Evolutionary conservation across 2,113 vertebrate genomes (phyloP).

Genomic region (Progne subis): DNA sequence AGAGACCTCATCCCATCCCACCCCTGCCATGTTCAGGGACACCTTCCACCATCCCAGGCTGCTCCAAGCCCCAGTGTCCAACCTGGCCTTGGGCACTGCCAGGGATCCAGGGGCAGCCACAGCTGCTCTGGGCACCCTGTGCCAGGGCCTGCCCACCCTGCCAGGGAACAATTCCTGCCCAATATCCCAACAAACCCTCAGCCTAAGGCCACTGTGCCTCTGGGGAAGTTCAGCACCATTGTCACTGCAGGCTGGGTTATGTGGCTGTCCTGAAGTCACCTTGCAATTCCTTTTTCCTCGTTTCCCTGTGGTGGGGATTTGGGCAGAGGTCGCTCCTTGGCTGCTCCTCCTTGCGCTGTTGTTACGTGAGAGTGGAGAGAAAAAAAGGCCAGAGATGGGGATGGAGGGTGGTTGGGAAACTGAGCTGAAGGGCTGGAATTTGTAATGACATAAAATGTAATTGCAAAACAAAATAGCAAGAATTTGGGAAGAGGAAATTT

Average conservation of each 20-base stretch:
- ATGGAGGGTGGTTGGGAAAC: background rate
- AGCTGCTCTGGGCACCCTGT: background rate
- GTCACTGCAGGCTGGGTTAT: background rate
- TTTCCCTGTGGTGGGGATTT: background rate
- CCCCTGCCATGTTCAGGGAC: background rate
- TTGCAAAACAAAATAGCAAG: constrained; percentile 13
- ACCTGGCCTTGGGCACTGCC: background rate
- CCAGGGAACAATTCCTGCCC: background rate
- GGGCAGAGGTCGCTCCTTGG: background rate
- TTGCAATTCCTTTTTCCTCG: background rate
- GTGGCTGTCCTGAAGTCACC: background rate
- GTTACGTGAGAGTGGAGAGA: background rate
- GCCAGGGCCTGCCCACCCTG: background rate
- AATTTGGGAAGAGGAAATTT: background rate
- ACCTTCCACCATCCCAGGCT: rapidly evolving
- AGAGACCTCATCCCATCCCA: rapidly evolving
- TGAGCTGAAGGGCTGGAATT: background rate
- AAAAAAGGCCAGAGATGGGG: background rate
- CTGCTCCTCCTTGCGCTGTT: background rate
- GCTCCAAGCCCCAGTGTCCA: background rate
- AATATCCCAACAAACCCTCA: rapidly evolving
- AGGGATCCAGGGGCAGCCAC: background rate
- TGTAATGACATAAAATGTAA: background rate
- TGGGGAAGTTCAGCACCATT: rapidly evolving
- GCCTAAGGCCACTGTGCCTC: background rate